Conservation (phyloP, 2,888 invertebrate species). For the Nymphalis polychloros region DNA sequence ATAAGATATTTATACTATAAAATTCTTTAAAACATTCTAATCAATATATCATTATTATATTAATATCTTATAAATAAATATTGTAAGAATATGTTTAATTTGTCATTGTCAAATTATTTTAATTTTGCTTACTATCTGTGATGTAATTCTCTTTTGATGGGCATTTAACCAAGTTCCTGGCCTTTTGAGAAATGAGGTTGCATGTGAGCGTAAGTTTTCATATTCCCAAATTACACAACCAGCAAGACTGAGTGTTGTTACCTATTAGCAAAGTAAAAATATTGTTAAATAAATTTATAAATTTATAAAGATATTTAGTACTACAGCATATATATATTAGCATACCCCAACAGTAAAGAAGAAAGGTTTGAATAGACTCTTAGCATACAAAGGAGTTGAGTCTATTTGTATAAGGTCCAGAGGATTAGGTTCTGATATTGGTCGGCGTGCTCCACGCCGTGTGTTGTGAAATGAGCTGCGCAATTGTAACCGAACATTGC, state of each 20-base stretch:
- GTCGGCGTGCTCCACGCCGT: constrained; percentile 52
- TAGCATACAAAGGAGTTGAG: constrained; percentile 66
- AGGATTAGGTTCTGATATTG: constrained; percentile 59
- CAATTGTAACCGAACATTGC: constrained; percentile 51
- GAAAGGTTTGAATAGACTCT: constrained; percentile 82
- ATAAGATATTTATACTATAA: too few species aligned
- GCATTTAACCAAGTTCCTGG: constrained; percentile 79
- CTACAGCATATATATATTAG: constrained; percentile 12
- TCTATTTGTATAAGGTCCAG: constrained; percentile 69
- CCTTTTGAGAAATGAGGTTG: constrained; percentile 75
- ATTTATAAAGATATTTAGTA: too few species aligned
- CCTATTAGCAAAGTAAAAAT: constrained; percentile 63
- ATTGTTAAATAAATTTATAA: neutral
- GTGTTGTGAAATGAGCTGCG: constrained; percentile 67
- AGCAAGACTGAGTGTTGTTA: constrained; percentile 85
- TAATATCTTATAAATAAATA: too few species aligned
- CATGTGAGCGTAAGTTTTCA: constrained; percentile 84
- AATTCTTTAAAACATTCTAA: too few species aligned
- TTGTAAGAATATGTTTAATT: neutral
- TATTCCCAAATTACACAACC: constrained; percentile 94
- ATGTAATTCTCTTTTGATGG: constrained; percentile 61
- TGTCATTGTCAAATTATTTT: constrained; percentile 11
- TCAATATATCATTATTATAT: too few species aligned
- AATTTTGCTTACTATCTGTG: constrained; percentile 53
- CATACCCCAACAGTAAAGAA: constrained; percentile 85